Conservation (phyloP, 2,797 vertebrate genomes). For the Gephyroberyx darwinii region DNA sequence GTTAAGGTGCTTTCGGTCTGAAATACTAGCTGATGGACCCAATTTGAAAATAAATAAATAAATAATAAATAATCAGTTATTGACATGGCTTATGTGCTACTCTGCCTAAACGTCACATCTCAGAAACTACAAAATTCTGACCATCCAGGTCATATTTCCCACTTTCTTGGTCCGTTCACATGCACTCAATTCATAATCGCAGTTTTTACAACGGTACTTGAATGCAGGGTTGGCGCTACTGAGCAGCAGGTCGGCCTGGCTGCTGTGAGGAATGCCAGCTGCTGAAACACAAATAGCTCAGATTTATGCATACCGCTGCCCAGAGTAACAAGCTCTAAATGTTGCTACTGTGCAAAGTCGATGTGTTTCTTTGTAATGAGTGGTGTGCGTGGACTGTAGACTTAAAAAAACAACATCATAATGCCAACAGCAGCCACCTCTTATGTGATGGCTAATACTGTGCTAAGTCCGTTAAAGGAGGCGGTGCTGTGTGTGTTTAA, state of each 20-base stretch:
- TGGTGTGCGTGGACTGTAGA: neutral
- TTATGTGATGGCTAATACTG: conserved; percentile 2
- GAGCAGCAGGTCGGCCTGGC: neutral
- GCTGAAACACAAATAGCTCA: conserved; percentile 25
- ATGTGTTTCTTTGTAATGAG: conserved; percentile 7
- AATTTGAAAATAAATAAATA: too few species aligned
- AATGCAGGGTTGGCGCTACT: neutral
- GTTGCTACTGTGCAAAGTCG: neutral
- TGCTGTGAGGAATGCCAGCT: conserved; percentile 38
- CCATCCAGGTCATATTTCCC: too few species aligned
- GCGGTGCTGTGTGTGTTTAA: conserved; percentile 50
- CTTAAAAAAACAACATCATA: neutral
- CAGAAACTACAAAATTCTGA: too few species aligned
- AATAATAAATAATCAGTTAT: too few species aligned
- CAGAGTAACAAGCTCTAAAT: conserved; percentile 24
- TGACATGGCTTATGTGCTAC: too few species aligned
- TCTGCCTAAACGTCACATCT: too few species aligned
- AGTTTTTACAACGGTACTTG: too few species aligned
- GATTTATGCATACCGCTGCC: conserved; percentile 6
- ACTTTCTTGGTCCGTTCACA: too few species aligned
- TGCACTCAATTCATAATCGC: too few species aligned
- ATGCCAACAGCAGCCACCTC: neutral
- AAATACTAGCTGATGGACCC: too few species aligned
- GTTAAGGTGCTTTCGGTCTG: too few species aligned
- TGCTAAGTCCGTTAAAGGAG: neutral